Percentiles rank a stretch among this genome's conserved stretches.
Evolutionary conservation across 2,797 vertebrate species (phyloP).

Genomic region (Myoxocephalus aenaeus): DNA sequence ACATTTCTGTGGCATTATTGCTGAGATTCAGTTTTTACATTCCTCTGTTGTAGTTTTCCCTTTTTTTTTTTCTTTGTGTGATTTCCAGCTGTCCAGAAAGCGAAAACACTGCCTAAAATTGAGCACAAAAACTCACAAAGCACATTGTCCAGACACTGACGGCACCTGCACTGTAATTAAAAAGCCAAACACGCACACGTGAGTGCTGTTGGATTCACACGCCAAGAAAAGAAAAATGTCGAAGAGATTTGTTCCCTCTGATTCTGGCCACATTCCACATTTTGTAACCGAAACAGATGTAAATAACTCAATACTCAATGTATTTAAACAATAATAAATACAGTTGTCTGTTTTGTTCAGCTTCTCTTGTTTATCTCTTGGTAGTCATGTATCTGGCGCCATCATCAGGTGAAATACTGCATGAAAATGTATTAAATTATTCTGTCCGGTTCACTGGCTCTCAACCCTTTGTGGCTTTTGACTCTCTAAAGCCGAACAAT

Average conservation of each 20-base stretch:
- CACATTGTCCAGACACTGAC: constrained; percentile 58
- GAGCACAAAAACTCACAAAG: constrained; percentile 75
- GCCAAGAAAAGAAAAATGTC: constrained; percentile 37
- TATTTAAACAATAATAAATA: constrained; percentile 75
- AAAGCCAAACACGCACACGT: constrained; percentile 33
- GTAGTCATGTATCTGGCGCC: constrained; percentile 58
- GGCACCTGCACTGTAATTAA: constrained; percentile 58
- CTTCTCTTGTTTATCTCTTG: constrained; percentile 21
- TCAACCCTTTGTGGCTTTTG: not conserved
- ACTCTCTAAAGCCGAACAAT: not conserved
- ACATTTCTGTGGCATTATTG: constrained; percentile 50
- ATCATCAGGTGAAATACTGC: constrained; percentile 54
- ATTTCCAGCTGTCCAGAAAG: constrained; percentile 51
- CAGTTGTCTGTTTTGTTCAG: constrained; percentile 68
- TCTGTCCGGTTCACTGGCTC: not conserved
- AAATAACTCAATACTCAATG: constrained; percentile 75
- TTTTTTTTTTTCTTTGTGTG: not conserved
- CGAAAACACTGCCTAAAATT: constrained; percentile 78
- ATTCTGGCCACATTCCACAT: constrained; percentile 74
- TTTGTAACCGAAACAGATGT: constrained; percentile 77
- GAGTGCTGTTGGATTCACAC: constrained; percentile 22
- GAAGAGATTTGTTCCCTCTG: constrained; percentile 37
- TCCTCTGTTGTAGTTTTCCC: constrained; percentile 32
- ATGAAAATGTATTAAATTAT: not conserved
- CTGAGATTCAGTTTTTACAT: constrained; percentile 61